Evolutionary conservation across 2,888 invertebrate species (phyloP), one percentile per base, ranked within the genome.

Genomic region (Conus canariensis): DNA sequence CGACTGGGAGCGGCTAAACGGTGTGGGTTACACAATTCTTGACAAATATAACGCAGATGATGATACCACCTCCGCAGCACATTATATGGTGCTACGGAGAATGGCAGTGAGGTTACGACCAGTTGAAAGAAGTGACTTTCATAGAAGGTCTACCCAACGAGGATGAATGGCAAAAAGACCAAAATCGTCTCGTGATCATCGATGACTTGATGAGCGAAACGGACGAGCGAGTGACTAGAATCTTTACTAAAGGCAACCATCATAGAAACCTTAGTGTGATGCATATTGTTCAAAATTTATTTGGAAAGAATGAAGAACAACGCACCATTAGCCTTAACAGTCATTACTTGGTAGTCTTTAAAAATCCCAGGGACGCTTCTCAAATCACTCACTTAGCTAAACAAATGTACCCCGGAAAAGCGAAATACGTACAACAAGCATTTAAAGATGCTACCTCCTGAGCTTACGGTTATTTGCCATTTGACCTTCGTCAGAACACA

Each of bases 401-500:
- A 85, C 85, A 59, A 85, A 59, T 77, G 64, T 80, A 30, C 22
- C 60, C 82, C 16, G 70, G 74, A 30, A 77, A 45, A 77, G 3
- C 56, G 5, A 45, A 82, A 19, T 82, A 82, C 56, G 56, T 82
- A 19, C 82, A 82, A 16, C 74, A 87, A 56, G 64, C 64, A 3
- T 58, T 45, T 60, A 87, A 74, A 74, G 87, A 87, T 16, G 87
- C 87, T 7, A 88, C 83, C n/a, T 25, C 25, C 7, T 16, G 67
- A 19, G 85, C 90, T 22, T 85, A 90, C 60, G 77, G 85, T 45
- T 90, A 90, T 90, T 86, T 91, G 59, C 70, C 90, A 30, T 9
- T 90, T 8, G 91, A 91, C 77, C 60, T 90, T 59, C 89, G 86
- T 80, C 85, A 83, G 70, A 85, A 82, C 1, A 90, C 90, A 19